A percentile compares a stretch with the other conserved stretches of the same genome.
phyloP scores from a whole-genome alignment of 2,797 vertebrate genomes.

The Phataginus tetradactyla region DNA sequence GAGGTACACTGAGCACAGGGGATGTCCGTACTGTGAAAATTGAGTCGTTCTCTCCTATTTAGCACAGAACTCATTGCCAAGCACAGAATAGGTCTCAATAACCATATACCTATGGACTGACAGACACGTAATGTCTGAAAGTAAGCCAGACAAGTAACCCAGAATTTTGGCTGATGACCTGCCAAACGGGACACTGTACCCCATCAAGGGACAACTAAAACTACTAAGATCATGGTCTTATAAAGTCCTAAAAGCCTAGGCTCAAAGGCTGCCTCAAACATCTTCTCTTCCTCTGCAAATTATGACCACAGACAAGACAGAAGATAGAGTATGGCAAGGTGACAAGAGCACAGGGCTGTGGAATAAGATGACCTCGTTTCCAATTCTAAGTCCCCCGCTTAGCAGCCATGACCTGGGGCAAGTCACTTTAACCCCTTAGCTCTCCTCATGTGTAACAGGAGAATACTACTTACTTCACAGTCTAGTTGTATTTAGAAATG shows the following conservation, averaged over 20 bases:
- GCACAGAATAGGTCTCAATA: background rate
- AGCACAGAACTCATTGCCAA: background rate
- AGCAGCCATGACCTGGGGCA: constrained; percentile 47
- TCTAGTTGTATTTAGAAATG: constrained; percentile 58
- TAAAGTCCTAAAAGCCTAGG: background rate
- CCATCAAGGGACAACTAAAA: background rate
- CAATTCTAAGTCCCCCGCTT: constrained; percentile 54
- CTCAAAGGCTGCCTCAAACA: background rate
- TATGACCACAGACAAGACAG: background rate
- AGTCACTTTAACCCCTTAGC: constrained; percentile 44
- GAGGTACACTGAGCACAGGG: background rate
- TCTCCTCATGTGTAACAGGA: background rate
- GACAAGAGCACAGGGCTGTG: background rate
- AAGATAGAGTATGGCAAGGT: background rate
- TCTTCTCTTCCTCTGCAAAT: background rate
- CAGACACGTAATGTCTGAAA: background rate
- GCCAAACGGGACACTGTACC: background rate
- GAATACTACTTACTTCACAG: constrained; percentile 25
- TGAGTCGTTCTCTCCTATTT: background rate
- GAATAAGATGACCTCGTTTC: constrained; percentile 58
- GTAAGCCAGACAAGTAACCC: background rate
- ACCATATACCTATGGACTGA: background rate
- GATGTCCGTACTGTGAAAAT: background rate
- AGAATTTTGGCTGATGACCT: background rate
- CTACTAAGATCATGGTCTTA: background rate